These are phyloP conservation scores for Turritopsis rubra DNA, from an alignment of 30 jellyfish, hydroid and myxozoan genomes.

Conservation along the genomic window DNA sequence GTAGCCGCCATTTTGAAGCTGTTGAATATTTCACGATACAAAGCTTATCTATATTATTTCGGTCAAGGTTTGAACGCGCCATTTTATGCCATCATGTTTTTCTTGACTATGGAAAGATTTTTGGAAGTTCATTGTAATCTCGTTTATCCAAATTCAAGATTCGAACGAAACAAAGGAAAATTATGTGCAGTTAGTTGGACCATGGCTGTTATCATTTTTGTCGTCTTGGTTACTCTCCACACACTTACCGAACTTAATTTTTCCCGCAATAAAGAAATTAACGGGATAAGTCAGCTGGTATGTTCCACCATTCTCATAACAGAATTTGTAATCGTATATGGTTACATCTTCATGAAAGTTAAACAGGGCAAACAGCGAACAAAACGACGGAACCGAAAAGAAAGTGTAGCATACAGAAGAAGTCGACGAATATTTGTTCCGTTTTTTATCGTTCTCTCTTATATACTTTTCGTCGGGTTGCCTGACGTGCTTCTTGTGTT, in stretches of 20 bases:
- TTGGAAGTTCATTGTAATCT: neutral
- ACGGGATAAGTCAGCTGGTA: neutral
- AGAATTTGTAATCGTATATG: neutral
- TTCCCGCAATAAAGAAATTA: neutral
- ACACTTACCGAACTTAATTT: neutral
- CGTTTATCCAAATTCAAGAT: neutral
- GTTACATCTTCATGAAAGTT: neutral
- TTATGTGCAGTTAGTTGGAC: slow-evolving; percentile 1
- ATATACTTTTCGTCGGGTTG: neutral
- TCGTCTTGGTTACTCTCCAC: neutral
- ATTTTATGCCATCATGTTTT: neutral
- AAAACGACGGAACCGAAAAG: neutral
- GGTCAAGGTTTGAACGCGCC: slow-evolving; percentile 3
- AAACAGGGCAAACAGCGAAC: neutral
- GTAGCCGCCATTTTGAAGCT: neutral
- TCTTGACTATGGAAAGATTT: neutral
- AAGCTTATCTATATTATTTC: neutral
- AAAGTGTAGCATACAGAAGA: neutral
- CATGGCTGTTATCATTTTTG: neutral
- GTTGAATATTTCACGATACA: neutral
- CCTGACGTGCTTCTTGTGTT: slow-evolving; percentile 14
- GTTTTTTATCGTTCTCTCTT: neutral
- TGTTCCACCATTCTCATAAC: neutral
- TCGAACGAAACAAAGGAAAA: slow-evolving; percentile 4
- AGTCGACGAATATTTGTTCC: slow-evolving; percentile 3